phyloP scores from a whole-genome alignment of 2,113 vertebrate genomes.

The Coracopsis vasa region DNA sequence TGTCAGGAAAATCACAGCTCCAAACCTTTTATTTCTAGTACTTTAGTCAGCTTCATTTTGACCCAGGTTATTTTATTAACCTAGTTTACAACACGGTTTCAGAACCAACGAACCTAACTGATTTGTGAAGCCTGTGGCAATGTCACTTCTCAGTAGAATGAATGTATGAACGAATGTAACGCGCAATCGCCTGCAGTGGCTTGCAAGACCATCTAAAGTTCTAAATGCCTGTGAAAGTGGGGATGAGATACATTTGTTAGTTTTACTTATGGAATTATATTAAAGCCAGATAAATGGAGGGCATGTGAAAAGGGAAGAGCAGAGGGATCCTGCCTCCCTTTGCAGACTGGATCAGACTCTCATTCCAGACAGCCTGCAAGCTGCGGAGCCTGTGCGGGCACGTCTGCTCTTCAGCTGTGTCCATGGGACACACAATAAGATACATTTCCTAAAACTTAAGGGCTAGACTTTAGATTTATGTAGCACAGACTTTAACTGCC shows the following conservation, averaged over 20 bases:
- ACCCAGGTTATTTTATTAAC: background rate
- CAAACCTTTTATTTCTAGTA: background rate
- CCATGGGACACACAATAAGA: too few species aligned
- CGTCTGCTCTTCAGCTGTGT: background rate
- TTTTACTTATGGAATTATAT: background rate
- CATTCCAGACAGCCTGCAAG: background rate
- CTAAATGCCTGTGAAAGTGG: background rate
- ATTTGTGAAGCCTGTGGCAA: background rate
- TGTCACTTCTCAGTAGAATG: background rate
- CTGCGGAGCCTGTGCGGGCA: background rate
- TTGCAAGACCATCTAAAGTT: background rate
- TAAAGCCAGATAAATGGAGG: background rate
- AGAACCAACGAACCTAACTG: background rate
- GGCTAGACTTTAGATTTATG: background rate
- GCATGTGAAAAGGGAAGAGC: accelerated
- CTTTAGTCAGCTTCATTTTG: background rate
- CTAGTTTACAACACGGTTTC: background rate
- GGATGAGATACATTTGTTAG: background rate
- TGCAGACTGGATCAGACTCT: accelerated
- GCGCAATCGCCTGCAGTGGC: accelerated
- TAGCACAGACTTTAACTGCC: background rate
- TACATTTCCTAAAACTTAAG: background rate
- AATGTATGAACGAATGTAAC: background rate
- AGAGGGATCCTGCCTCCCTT: background rate
- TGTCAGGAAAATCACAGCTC: background rate